Evolutionary conservation across 2,888 invertebrate genomes (phyloP), one percentile per base, ranked within the genome.

Genomic region (Nemotelus pantherinus): DNA sequence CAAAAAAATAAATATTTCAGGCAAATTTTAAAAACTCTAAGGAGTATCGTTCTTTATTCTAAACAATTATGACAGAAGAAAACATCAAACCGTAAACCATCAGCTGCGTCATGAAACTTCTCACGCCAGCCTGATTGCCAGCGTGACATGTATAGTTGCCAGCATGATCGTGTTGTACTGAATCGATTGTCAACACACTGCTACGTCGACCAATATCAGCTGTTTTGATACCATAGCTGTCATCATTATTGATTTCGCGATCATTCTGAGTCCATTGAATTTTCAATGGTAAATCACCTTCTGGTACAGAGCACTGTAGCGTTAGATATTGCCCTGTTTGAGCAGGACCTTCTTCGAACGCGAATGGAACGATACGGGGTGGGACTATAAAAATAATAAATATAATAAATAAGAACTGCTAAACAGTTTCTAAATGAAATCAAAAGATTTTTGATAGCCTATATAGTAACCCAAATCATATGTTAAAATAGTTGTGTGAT

Each of bases 321-420:
- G 91, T 86, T 47, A 86, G 81, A 81, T 85, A 92, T 87, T 94
- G 93, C 81, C 94, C 94, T 84, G 92, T 92, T 87, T 91, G 92
- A 83, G 94, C 91, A 83, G 93, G 93, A 82, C 91, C 90, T 86
- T 91, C 90, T 81, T 93, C 94, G 87, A 94, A 94, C 86, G 91
- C 91, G 88, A 94, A 94, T 83, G 94, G 94, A 87, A 90, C 92
- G 88, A 95, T 93, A 87, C 91, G 92, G 86, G 94, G 94, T 84
- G 92, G 86, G 88, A 94, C 94, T 95, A 92, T 87, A 92, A 91
- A 88, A 83, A 88, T 80, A 74, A 25, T 25, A 25, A 1, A 25
- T 25, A 25, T 25, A 1, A 25, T 25, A 25, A 25, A 25, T 25
- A 25, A 25, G 25, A 58, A n/a, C 25, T 25, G 25, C 53, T 68